phyloP scores from a whole-genome alignment of 2,797 vertebrate genomes.

The Clarias fuscus region DNA sequence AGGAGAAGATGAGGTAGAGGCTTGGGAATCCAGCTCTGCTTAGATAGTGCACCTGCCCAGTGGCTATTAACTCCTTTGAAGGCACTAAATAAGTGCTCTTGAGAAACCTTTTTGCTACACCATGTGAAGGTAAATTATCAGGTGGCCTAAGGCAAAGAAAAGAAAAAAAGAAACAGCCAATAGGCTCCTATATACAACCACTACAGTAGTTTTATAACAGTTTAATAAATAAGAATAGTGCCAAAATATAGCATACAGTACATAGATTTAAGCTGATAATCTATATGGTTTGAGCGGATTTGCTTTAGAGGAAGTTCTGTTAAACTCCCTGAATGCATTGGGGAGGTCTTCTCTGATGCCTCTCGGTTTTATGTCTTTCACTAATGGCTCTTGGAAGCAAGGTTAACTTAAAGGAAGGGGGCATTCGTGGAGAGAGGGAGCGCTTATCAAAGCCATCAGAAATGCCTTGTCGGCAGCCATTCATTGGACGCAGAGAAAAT shows the following conservation, averaged over 20 bases:
- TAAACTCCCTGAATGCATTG: slow-evolving; percentile 63
- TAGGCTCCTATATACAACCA: slow-evolving; percentile 8
- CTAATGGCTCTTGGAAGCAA: slow-evolving; percentile 74
- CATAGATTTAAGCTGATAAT: slow-evolving; percentile 13
- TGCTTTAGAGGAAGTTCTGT: slow-evolving; percentile 43
- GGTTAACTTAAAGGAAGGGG: slow-evolving; percentile 76
- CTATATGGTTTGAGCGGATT: slow-evolving; percentile 33
- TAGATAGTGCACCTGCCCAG: slow-evolving; percentile 49
- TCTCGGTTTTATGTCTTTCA: slow-evolving; percentile 84
- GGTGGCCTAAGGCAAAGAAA: slow-evolving; percentile 24
- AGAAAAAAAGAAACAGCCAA: slow-evolving; percentile 7
- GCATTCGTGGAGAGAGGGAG: slow-evolving; percentile 68
- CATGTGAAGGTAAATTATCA: slow-evolving; percentile 34
- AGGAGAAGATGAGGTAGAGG: slow-evolving; percentile 47
- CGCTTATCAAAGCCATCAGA: slow-evolving; percentile 86
- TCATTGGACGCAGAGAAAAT: slow-evolving; percentile 79
- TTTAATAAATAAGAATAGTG: slow-evolving; percentile 16
- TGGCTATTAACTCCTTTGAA: slow-evolving; percentile 45
- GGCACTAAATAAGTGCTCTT: slow-evolving; percentile 41
- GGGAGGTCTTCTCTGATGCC: slow-evolving; percentile 71
- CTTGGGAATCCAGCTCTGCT: slow-evolving; percentile 39
- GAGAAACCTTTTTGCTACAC: slow-evolving; percentile 35
- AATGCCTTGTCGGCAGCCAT: slow-evolving; percentile 87
- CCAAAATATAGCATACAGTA: slow-evolving; percentile 16
- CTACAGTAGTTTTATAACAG: slow-evolving; percentile 23